These are phyloP conservation scores for Crotalus viridis DNA, from an alignment of 2,113 vertebrate species.

Conservation along the genomic window DNA sequence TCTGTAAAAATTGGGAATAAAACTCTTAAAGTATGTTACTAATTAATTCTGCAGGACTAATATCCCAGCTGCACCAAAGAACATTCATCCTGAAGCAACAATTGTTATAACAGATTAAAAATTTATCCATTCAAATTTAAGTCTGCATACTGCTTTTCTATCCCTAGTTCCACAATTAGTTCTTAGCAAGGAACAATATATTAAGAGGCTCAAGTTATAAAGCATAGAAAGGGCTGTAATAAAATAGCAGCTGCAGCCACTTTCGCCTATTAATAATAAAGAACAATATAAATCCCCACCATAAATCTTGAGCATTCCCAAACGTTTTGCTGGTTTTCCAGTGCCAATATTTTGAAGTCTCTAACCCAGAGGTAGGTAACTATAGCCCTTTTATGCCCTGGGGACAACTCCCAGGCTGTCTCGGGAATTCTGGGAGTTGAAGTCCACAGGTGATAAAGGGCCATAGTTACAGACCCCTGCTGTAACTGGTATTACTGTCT, in stretches of 20 bases:
- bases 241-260: background rate
- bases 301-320: background rate
- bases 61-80: background rate
- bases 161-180: background rate
- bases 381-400: background rate
- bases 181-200: background rate
- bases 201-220: background rate
- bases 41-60: background rate
- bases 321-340: background rate
- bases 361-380: background rate
- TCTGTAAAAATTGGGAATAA: background rate
- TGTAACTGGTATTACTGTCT: background rate
- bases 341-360: background rate
- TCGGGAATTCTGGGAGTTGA: background rate
- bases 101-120: background rate
- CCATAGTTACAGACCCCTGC: background rate
- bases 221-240: background rate
- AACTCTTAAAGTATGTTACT: background rate
- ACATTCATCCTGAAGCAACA: background rate
- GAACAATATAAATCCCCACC: background rate
- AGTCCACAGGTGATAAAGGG: background rate
- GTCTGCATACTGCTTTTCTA: background rate
- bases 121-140: background rate
- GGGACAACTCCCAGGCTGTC: background rate
- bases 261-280: background rate